Conservation (phyloP, 2,888 invertebrate species). For the Trichopoda pennipes region DNA sequence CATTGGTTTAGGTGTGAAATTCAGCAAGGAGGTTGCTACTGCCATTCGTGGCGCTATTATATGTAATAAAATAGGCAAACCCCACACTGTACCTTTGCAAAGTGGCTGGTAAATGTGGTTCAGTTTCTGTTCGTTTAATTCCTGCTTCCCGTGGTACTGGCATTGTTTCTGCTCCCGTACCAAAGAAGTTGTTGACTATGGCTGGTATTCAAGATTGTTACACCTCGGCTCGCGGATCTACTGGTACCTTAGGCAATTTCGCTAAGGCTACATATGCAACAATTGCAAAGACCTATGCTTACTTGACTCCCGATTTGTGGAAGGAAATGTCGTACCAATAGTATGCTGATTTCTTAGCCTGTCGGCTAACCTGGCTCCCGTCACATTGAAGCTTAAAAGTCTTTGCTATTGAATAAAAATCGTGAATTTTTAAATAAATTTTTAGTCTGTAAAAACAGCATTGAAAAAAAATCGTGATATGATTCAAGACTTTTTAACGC, state of each 20-base stretch:
- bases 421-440: too few species aligned
- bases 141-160: constrained; percentile 99
- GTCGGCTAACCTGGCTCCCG: constrained; percentile 76
- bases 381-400: constrained; percentile 76
- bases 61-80: constrained; percentile 99
- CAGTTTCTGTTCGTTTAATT: constrained; percentile 97
- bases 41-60: constrained; percentile 99
- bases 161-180: constrained; percentile 99
- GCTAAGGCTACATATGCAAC: constrained; percentile 99
- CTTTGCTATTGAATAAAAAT: neutral
- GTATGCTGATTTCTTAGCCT: constrained; percentile 93
- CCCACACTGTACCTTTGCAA: constrained; percentile 99
- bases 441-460: too few species aligned
- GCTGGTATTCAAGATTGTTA: constrained; percentile 99
- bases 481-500: too few species aligned
- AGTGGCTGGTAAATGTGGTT: constrained; percentile 99
- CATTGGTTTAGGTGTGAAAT: constrained; percentile 99
- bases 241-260: constrained; percentile 99
- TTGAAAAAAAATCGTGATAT: too few species aligned
- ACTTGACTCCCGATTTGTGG: constrained; percentile 99
- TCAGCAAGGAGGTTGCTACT: constrained; percentile 99
- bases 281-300: constrained; percentile 98
- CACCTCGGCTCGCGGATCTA: constrained; percentile 98
- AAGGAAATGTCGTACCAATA: constrained; percentile 99
- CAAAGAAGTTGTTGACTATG: constrained; percentile 99